These are phyloP conservation scores for Ellobius talpinus DNA, from an alignment of 2,113 vertebrate genomes.

Conservation along the genomic window DNA sequence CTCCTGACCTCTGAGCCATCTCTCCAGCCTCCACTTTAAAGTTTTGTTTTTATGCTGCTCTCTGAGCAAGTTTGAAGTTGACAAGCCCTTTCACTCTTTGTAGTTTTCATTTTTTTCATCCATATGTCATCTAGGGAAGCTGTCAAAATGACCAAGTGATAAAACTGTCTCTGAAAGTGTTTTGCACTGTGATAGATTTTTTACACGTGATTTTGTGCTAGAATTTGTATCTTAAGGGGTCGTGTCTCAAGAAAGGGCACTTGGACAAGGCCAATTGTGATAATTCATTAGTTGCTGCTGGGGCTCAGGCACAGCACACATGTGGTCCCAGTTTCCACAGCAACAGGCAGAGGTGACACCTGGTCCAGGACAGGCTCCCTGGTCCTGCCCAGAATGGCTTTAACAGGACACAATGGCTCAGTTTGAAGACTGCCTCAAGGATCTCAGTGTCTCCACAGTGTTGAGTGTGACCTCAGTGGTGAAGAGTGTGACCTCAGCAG, in stretches of 20 bases:
- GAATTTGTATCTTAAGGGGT: not conserved
- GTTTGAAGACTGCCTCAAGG: not conserved
- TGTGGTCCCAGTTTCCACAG: fast-evolving
- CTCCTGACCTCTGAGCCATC: no score
- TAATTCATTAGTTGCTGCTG: fast-evolving
- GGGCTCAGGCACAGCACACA: not conserved
- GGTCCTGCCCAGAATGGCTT: not conserved
- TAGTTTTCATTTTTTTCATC: slow-evolving; percentile 31
- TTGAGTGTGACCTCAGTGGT: not conserved
- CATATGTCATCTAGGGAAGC: not conserved
- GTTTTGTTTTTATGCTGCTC: not conserved
- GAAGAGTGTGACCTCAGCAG: not conserved
- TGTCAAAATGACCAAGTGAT: slow-evolving; percentile 6
- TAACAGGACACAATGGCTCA: not conserved
- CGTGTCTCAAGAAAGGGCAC: not conserved
- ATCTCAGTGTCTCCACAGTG: not conserved
- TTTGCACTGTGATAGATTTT: not conserved
- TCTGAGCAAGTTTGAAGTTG: not conserved
- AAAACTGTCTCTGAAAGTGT: slow-evolving; percentile 11
- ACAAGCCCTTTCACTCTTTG: not conserved
- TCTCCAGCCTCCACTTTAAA: not conserved
- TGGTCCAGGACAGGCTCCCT: not conserved
- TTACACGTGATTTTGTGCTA: not conserved
- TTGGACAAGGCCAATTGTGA: not conserved
- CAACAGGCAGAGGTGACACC: not conserved